phyloP scores from a whole-genome alignment of 2,888 invertebrate genomes.

The Gastrophysa polygoni region DNA sequence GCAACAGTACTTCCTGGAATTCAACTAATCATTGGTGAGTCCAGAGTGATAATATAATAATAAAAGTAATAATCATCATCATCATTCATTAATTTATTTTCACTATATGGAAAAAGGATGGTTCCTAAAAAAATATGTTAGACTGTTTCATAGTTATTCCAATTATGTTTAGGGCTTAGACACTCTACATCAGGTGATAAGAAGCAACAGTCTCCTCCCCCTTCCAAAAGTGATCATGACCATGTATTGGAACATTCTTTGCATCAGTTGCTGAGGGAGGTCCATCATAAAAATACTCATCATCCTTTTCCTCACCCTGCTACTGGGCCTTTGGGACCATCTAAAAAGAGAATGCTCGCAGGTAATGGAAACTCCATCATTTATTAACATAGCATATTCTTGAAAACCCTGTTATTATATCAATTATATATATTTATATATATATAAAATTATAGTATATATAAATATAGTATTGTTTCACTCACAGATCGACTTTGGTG shows the following conservation, averaged over 20 bases:
- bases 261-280: slow-evolving; percentile 90
- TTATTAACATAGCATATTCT: not conserved
- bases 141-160: too few relatives aligned
- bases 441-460: too few relatives aligned
- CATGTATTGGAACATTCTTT: slow-evolving; percentile 96
- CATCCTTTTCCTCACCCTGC: slow-evolving; percentile 95
- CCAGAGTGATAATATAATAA: not conserved
- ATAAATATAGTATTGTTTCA: too few relatives aligned
- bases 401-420: too few relatives aligned
- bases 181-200: slow-evolving; percentile 77
- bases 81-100: too few relatives aligned
- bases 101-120: too few relatives aligned
- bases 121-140: too few relatives aligned
- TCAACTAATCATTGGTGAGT: slow-evolving; percentile 22
- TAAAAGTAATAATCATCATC: not conserved
- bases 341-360: slow-evolving; percentile 86
- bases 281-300: slow-evolving; percentile 90
- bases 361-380: slow-evolving; percentile 60
- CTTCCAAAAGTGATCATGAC: slow-evolving; percentile 79
- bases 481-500: too few relatives aligned
- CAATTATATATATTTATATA: too few relatives aligned
- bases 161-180: slow-evolving; percentile 67
- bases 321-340: slow-evolving; percentile 92
- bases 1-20: slow-evolving; percentile 88
- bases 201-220: slow-evolving; percentile 60